Percentiles rank a stretch among this genome's conserved stretches.
Conservation (phyloP, 2,888 invertebrate species). For the Dermolepida albohirtum region DNA sequence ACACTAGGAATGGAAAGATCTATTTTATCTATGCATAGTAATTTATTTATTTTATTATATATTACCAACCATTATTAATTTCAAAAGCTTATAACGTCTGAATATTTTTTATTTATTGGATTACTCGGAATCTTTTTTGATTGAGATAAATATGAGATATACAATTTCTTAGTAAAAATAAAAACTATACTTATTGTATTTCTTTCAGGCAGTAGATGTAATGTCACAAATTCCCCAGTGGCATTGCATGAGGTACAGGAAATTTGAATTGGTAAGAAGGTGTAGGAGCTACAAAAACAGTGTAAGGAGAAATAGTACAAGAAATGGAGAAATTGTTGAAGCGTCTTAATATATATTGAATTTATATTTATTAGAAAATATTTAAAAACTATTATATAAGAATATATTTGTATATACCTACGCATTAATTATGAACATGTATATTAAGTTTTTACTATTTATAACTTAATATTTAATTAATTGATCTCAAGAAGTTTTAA, state of each 20-base stretch:
- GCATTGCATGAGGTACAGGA: slow-evolving; percentile 86
- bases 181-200: slow-evolving; percentile 12
- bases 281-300: slow-evolving; percentile 80
- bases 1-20: too few species aligned
- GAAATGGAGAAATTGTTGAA: slow-evolving; percentile 38
- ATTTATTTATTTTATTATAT: too few species aligned
- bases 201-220: slow-evolving; percentile 73
- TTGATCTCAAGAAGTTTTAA: slow-evolving; percentile 34
- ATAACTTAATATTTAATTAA: slow-evolving; percentile 31
- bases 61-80: too few species aligned
- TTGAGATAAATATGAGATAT: too few species aligned
- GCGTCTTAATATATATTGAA: slow-evolving; percentile 5
- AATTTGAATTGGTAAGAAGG: slow-evolving; percentile 80
- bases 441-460: not conserved
- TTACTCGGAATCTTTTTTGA: too few species aligned
- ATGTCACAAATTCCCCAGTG: slow-evolving; percentile 86
- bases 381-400: not conserved
- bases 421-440: slow-evolving; percentile 3
- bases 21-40: too few species aligned
- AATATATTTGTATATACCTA: slow-evolving; percentile 23
- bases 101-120: too few species aligned
- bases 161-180: too few species aligned
- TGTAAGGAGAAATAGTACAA: slow-evolving; percentile 47
- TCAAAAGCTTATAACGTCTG: too few species aligned
- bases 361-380: slow-evolving; percentile 2